phyloP scores from a whole-genome alignment of 2,113 vertebrate genomes.

The Promerops cafer region DNA sequence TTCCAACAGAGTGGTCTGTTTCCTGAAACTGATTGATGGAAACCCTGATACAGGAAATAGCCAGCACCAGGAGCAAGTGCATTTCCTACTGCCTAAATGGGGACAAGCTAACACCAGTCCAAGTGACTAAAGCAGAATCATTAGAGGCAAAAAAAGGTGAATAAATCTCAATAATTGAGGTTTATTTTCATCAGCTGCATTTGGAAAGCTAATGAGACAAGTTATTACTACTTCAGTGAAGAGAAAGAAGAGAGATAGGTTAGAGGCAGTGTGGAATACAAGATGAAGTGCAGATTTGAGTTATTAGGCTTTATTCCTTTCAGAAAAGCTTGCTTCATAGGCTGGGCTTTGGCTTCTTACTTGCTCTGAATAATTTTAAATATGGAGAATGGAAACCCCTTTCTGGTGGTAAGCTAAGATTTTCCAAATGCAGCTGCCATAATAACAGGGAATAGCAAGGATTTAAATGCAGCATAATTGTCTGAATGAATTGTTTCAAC shows the following conservation, averaged over 20 bases:
- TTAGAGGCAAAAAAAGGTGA: background rate
- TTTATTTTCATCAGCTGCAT: background rate
- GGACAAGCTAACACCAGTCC: background rate
- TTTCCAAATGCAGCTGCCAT: background rate
- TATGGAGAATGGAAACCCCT: background rate
- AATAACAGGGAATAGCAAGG: background rate
- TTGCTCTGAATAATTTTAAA: background rate
- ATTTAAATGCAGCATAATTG: background rate
- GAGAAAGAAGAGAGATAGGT: background rate
- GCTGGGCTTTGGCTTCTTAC: background rate
- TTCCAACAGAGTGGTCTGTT: background rate
- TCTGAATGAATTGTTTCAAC: background rate
- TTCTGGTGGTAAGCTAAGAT: background rate
- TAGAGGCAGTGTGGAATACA: background rate
- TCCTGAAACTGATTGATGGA: background rate
- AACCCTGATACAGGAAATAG: background rate
- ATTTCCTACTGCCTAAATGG: background rate
- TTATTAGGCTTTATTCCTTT: background rate
- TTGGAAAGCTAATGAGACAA: background rate
- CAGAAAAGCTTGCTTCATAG: background rate
- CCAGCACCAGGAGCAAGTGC: background rate
- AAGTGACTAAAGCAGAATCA: background rate
- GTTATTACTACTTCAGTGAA: background rate
- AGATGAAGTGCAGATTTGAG: background rate
- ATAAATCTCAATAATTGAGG: background rate